Evolutionary conservation across 2,113 vertebrate genomes (phyloP), one percentile per base, ranked within the genome.

Genomic region (Zosterops japonicus): DNA sequence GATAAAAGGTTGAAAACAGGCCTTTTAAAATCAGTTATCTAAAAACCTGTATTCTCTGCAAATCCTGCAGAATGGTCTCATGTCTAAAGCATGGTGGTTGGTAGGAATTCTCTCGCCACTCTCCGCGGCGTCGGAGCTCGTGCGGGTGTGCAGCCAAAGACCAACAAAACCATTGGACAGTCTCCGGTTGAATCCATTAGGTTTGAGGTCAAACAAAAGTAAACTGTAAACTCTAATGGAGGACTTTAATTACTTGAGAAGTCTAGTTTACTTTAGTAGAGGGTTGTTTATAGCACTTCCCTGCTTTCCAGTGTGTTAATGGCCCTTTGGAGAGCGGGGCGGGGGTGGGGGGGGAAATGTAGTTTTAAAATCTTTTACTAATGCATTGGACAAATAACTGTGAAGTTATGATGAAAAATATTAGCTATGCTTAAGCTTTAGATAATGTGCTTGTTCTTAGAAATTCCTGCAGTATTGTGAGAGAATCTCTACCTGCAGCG

Each of bases 141-240:
- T 44, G 55, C 0, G 2, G 4, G 9, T 33, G 14, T 36, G 52
- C 47, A 81, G 86, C 76, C 85, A 80, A 52, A 90, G 35, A 75
- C 60, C 85, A 60, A 1, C 80, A 86, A 88, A 96, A 70, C 70
- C 90, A 60, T 8, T 89, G 79, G 64, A 86, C 90, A 57, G 52
- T 74, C 88, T 95, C 85, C 0, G 16, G 52, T 1, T 93, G 92
- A 29, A 88, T 96, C 93, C 90, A 86, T 95, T 97, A 96, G 83
- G 90, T 75, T 87, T 84, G 76, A 47, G 83, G 92, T 96, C 95
- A 96, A 78, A 63, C 25, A 68, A 93, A 96, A 96, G 92, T 94
- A 94, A 97, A 96, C 85, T 90, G 75, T 88, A 95, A 97, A 95
- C 85, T 95, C 88, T 94, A 96, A 86, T 88, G 90, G 85, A 96